Percentiles rank a stretch among this genome's conserved stretches.
Evolutionary conservation across 2,888 invertebrate species (phyloP).

Genomic region (Campaea margaritaria): DNA sequence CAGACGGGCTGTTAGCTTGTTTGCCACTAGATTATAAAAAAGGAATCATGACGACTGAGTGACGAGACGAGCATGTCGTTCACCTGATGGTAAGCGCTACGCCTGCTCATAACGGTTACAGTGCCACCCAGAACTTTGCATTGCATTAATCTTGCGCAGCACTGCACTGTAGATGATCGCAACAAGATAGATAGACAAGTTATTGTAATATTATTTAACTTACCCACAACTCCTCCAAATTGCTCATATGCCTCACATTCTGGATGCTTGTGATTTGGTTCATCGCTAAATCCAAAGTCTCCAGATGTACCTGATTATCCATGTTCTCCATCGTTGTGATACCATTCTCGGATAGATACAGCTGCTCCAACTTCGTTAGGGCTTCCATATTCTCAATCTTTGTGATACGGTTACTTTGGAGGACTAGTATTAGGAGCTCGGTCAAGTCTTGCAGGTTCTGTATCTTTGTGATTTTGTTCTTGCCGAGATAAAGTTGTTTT

Average conservation of each 20-base stretch:
- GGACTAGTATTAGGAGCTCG: slow-evolving; percentile 91
- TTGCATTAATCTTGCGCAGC: too few relatives aligned
- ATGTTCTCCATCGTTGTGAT: slow-evolving; percentile 92
- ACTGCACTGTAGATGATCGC: too few relatives aligned
- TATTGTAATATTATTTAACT: too few relatives aligned
- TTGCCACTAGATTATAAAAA: too few relatives aligned
- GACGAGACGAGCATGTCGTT: too few relatives aligned
- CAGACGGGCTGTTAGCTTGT: too few relatives aligned
- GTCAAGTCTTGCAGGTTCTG: slow-evolving; percentile 90
- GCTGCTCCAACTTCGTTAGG: slow-evolving; percentile 90
- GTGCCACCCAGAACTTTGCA: too few relatives aligned
- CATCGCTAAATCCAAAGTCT: slow-evolving; percentile 95
- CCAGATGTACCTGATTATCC: slow-evolving; percentile 87
- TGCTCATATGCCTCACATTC: slow-evolving; percentile 89
- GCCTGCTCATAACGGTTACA: too few relatives aligned
- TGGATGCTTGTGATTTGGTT: slow-evolving; percentile 93
- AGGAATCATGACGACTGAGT: too few relatives aligned
- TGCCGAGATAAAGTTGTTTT: slow-evolving; percentile 94
- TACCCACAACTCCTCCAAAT: slow-evolving; percentile 98
- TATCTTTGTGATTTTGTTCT: slow-evolving; percentile 96
- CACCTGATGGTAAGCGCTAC: too few relatives aligned
- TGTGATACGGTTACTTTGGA: slow-evolving; percentile 95
- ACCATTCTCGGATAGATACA: slow-evolving; percentile 98
- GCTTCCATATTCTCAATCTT: slow-evolving; percentile 94
- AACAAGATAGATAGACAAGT: too few relatives aligned